phyloP scores from a whole-genome alignment of 30 jellyfish, hydroid and myxozoan genomes.

The Aurelia aurita region DNA sequence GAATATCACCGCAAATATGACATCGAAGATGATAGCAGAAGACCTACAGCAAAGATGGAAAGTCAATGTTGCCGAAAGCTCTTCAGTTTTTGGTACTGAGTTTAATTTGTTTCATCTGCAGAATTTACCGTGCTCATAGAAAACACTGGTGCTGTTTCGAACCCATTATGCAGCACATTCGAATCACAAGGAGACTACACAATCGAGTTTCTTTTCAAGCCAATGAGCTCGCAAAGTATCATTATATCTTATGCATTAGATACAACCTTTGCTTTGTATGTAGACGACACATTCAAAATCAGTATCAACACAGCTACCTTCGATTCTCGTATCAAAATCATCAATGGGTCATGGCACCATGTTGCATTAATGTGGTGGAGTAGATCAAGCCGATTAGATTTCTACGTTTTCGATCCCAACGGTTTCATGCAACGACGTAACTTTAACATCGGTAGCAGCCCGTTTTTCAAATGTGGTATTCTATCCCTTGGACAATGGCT shows the following conservation, averaged over 20 bases:
- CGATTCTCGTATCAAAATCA: conserved; percentile 34
- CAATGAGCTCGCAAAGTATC: conserved; percentile 37
- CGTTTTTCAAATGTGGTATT: conserved; percentile 65
- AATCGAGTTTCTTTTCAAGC: conserved; percentile 61
- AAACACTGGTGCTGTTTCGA: conserved; percentile 64
- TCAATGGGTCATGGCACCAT: conserved; percentile 56
- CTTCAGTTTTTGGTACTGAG: conserved; percentile 13
- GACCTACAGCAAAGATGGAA: conserved; percentile 15
- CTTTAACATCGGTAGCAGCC: conserved; percentile 13
- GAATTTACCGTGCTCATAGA: conserved; percentile 39
- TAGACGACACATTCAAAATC: conserved; percentile 32
- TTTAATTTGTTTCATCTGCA: conserved; percentile 15
- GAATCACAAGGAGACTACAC: conserved; percentile 34
- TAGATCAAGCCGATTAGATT: conserved; percentile 21
- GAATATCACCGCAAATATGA: neutral
- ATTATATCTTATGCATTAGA: conserved; percentile 45
- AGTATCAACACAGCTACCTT: neutral
- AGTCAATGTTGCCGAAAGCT: neutral
- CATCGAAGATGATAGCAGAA: conserved; percentile 19
- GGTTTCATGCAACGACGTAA: conserved; percentile 26
- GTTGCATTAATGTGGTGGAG: conserved; percentile 47
- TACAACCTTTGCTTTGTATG: conserved; percentile 44
- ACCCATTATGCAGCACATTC: conserved; percentile 51
- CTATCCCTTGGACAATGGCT: conserved; percentile 63
- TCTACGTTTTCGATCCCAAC: conserved; percentile 12